Percentiles rank a stretch among this genome's conserved stretches.
Conservation (phyloP, 2,113 vertebrate genomes). For the Lepisosteus osseus region DNA sequence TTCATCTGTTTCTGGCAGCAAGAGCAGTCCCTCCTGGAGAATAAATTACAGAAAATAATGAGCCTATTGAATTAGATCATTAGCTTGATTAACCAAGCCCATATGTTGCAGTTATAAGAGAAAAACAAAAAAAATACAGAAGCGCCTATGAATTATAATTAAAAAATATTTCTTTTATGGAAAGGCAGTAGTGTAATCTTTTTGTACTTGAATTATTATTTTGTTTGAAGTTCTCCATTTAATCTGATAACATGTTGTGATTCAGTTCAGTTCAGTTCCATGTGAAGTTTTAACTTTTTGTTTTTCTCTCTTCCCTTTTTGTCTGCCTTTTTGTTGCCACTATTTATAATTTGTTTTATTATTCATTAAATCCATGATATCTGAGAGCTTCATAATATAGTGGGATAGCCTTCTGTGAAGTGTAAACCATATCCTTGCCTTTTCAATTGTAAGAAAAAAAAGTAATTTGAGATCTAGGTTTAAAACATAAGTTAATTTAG, state of each 20-base stretch:
- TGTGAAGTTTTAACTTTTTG: background rate
- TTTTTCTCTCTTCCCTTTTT: background rate
- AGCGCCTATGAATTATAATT: slow-evolving; percentile 52
- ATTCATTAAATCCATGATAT: background rate
- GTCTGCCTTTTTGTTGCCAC: background rate
- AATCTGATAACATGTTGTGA: slow-evolving; percentile 10
- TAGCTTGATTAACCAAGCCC: slow-evolving; percentile 54
- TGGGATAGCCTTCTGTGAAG: background rate
- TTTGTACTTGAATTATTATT: slow-evolving; percentile 32
- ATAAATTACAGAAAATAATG: slow-evolving; percentile 40
- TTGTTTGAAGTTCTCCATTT: slow-evolving; percentile 30
- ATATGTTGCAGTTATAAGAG: slow-evolving; percentile 46
- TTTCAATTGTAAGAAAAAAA: no score
- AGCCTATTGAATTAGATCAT: slow-evolving; percentile 40
- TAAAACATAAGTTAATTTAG: no score
- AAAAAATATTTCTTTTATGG: slow-evolving; percentile 47
- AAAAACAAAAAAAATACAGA: slow-evolving; percentile 38
- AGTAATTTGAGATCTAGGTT: no score
- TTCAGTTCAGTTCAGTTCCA: no score
- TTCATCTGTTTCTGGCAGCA: slow-evolving; percentile 31
- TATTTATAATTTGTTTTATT: background rate
- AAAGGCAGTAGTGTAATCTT: slow-evolving; percentile 34
- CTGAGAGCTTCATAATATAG: background rate
- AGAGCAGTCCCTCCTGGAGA: slow-evolving; percentile 31
- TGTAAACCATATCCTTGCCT: background rate